Percentiles rank a stretch among this genome's conserved stretches.
phyloP scores from a whole-genome alignment of 1,140 invertebrate species.

The Aleiodes sp. region DNA sequence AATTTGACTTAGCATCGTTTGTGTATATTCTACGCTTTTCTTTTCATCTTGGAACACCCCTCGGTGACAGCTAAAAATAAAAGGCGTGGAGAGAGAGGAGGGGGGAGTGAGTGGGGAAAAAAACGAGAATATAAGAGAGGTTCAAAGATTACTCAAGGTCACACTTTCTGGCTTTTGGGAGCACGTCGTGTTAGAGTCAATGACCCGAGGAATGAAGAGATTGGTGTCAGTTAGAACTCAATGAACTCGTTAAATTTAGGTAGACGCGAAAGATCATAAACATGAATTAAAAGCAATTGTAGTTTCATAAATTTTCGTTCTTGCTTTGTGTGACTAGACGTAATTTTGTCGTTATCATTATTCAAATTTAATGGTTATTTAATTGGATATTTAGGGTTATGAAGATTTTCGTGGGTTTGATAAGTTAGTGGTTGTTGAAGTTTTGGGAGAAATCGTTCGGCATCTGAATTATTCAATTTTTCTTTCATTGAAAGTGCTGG shows the following conservation, averaged over 20 bases:
- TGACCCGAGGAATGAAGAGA: slow-evolving; percentile 15
- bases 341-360: background rate
- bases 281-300: slow-evolving; percentile 10
- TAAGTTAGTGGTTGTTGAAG: too few relatives aligned
- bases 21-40: background rate
- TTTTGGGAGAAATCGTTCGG: too few relatives aligned
- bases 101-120: background rate
- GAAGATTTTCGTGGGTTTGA: too few relatives aligned
- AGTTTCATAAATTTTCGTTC: background rate
- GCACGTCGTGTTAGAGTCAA: slow-evolving; percentile 17
- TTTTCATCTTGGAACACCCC: background rate
- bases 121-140: background rate
- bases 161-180: slow-evolving; percentile 9
- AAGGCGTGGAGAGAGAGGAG: background rate
- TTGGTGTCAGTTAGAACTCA: slow-evolving; percentile 30
- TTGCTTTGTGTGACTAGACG: background rate
- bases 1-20: slow-evolving; percentile 10
- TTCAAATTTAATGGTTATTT: too few relatives aligned
- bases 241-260: slow-evolving; percentile 22
- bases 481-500: too few relatives aligned
- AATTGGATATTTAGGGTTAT: too few relatives aligned
- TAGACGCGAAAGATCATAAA: slow-evolving; percentile 10
- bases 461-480: too few relatives aligned
- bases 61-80: background rate
- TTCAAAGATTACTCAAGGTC: slow-evolving; percentile 7